Evolutionary conservation across 2,888 invertebrate genomes (phyloP).

Genomic region (Tinea semifulvella): DNA sequence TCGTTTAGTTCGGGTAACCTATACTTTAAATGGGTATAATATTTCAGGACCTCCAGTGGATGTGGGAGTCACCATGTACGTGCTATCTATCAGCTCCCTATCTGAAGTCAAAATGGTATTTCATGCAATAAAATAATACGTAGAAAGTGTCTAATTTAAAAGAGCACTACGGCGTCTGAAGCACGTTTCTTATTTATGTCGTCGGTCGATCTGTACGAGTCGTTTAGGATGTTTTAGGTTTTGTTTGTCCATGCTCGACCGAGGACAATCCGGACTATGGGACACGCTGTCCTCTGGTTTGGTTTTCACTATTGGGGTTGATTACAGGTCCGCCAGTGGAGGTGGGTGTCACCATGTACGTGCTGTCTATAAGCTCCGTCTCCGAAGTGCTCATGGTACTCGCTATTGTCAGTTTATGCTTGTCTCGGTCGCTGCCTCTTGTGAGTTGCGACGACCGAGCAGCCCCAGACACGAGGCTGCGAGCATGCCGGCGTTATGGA

Average conservation of each 20-base stretch:
- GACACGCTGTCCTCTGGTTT: conserved; percentile 37
- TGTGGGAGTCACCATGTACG: conserved; percentile 84
- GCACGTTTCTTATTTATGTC: conserved; percentile 17
- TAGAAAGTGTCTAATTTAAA: conserved; percentile 8
- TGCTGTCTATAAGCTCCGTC: conserved; percentile 97
- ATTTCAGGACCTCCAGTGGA: conserved; percentile 80
- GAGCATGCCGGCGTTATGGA: conserved; percentile 27
- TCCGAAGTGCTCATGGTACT: conserved; percentile 98
- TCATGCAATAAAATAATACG: conserved; percentile 7
- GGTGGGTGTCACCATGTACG: conserved; percentile 98
- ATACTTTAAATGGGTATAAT: conserved; percentile 25
- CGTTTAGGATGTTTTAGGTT: conserved; percentile 2
- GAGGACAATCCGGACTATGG: conserved; percentile 23
- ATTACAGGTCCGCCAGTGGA: conserved; percentile 96
- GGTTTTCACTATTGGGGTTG: conserved; percentile 54
- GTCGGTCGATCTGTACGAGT: conserved; percentile 30
- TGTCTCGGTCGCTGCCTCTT: conserved; percentile 26
- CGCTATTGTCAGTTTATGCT: conserved; percentile 24
- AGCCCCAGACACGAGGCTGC: conserved; percentile 64
- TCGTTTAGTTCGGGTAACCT: too few species aligned
- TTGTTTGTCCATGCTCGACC: conserved; percentile 29
- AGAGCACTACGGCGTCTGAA: conserved; percentile 3
- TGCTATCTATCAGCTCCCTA: conserved; percentile 82
- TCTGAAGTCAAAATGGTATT: conserved; percentile 86
- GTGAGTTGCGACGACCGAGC: conserved; percentile 39